Base-by-base conservation (phyloP, 2,113 vertebrate genomes). In the Diglossa brunneiventris region DNA sequence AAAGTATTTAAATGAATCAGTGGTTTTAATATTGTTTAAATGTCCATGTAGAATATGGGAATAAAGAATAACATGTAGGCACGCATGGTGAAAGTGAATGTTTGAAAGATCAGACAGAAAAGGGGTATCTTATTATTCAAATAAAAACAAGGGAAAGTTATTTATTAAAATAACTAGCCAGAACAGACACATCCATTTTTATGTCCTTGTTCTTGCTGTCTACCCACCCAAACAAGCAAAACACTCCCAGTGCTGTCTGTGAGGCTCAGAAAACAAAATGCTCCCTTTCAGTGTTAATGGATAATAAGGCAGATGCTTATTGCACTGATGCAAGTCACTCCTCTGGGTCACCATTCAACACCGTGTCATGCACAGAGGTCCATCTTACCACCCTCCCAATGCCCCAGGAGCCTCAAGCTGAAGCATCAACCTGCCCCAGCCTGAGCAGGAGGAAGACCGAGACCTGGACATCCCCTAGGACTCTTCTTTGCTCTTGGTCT, bases 1-100 rank as follows among this genome's bases (percentile, higher is more conserved):
- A 92, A 87, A 89, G 37, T 83, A 66, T 95, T 95, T 83, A 90
- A 93, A 55, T 94, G 97, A 96, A 97, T 89, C 75, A 67, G 75
- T 96, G 88, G 67, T 78, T 88, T 87, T 91, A 89, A 94, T 55
- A 70, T 49, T 90, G 81, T 91, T 61, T 87, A 58, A 92, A 90
- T 61, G 78, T 53, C 92, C 81, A 67, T 18, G 58, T 22, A 80
- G 77, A 93, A 77, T 53, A 75, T 4, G 20, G 47, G 68, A 94
- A 94, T 92, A 87, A 95, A 90, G 55, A 94, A 62, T 26, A 92
- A 56, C 61, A 88, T 1, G 31, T 28, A 89, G 69, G 53, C 52
- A 39, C 13, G 49, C 0, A 3, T 26, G 49, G 80, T 86, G 42
- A 83, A 92, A 83, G n/a, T 23, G 47, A 89, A 66, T 13, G 31